phyloP scores from a whole-genome alignment of 2,888 invertebrate species.

The Nomada hirtipes region DNA sequence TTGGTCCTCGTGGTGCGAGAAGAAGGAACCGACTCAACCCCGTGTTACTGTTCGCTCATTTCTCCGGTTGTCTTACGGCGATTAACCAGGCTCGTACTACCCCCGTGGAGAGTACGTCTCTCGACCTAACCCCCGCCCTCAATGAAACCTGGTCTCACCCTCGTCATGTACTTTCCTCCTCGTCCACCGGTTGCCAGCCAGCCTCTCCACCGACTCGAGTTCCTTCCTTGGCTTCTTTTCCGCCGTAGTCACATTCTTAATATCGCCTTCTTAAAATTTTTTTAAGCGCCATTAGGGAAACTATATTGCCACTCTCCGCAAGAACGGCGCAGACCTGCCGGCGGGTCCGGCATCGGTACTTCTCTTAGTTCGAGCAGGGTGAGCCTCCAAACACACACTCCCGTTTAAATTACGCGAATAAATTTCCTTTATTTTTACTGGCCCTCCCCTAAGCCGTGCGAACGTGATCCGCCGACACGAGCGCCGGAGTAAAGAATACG shows the following conservation, averaged over 20 bases:
- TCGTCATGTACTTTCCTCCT: conserved; percentile 59
- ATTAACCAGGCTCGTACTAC: conserved; percentile 82
- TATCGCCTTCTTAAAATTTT: conserved; percentile 84
- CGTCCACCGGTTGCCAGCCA: conserved; percentile 34
- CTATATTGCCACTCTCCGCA: conserved; percentile 82
- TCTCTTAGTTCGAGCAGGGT: conserved; percentile 26
- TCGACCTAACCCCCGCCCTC: conserved; percentile 52
- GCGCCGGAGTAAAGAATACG: conserved; percentile 34
- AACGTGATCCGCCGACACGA: conserved; percentile 45
- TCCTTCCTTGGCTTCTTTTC: conserved; percentile 70
- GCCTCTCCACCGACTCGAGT: conserved; percentile 41
- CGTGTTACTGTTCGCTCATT: conserved; percentile 82
- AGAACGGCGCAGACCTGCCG: conserved; percentile 40
- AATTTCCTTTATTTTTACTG: conserved; percentile 83
- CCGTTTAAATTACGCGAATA: conserved; percentile 83
- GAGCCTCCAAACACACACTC: conserved; percentile 79
- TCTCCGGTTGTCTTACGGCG: conserved; percentile 84
- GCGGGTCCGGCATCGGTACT: conserved; percentile 32
- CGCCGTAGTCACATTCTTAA: conserved; percentile 83
- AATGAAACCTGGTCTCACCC: conserved; percentile 61
- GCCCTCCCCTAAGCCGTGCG: conserved; percentile 55
- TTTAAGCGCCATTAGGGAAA: conserved; percentile 84
- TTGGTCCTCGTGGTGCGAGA: conserved; percentile 30
- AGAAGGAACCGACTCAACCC: conserved; percentile 56
- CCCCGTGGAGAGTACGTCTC: conserved; percentile 61